Conservation (phyloP, 2,888 invertebrate genomes). For the Apamea crenata region DNA sequence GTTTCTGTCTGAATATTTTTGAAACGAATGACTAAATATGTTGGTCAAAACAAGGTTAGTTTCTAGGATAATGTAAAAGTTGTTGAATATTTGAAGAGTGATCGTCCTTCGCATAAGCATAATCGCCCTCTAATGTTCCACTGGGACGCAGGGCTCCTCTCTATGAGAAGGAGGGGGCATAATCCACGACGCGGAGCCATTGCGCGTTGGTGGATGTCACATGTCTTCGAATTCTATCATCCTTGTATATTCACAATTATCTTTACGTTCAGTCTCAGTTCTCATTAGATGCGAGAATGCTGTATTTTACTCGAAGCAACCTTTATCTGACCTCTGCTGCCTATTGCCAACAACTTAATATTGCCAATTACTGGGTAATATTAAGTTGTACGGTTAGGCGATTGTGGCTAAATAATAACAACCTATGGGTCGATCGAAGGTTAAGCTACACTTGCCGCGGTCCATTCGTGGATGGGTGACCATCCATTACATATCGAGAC, state of each 20-base stretch:
- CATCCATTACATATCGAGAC: neutral
- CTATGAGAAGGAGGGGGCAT: too few relatives aligned
- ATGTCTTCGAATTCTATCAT: neutral
- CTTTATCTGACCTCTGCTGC: neutral
- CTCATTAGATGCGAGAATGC: neutral
- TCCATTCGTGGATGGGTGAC: too few relatives aligned
- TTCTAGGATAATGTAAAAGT: neutral
- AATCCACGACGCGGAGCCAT: too few relatives aligned
- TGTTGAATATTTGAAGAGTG: neutral
- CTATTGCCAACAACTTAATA: too few relatives aligned
- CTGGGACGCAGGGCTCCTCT: too few relatives aligned
- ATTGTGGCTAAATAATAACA: too few relatives aligned
- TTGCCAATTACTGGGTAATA: neutral
- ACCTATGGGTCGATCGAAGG: too few relatives aligned
- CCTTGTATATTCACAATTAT: neutral
- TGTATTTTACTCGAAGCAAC: neutral
- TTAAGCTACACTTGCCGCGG: too few relatives aligned
- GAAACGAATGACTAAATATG: conserved; percentile 33
- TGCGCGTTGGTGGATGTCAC: too few relatives aligned
- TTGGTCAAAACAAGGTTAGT: conserved; percentile 22
- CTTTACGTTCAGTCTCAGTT: neutral
- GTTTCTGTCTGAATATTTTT: conserved; percentile 16
- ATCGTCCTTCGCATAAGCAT: neutral
- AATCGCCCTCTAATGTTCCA: too few relatives aligned
- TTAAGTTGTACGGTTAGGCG: neutral